Conservation (phyloP, 37 sponge, comb jelly and placozoan species). For the Cliona cf. orientalis region DNA sequence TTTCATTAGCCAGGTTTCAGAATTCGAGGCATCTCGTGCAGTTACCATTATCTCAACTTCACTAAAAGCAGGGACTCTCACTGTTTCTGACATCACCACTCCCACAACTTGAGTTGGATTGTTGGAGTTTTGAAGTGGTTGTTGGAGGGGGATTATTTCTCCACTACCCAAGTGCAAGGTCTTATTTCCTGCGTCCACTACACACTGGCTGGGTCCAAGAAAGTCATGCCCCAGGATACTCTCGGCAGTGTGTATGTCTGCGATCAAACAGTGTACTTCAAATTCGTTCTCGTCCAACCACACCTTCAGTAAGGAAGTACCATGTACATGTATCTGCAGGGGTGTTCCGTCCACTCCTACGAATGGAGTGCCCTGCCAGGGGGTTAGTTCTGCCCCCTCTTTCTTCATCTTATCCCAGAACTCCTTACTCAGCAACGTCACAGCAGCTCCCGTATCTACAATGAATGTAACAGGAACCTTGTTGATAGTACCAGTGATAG, state of each 20-base stretch:
- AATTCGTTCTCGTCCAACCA: not conserved
- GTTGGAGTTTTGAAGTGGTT: too few species aligned
- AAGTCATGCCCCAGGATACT: conserved; percentile 25
- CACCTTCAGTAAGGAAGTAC: not conserved
- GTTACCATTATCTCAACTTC: conserved; percentile 13
- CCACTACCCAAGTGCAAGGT: too few species aligned
- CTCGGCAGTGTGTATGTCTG: not conserved
- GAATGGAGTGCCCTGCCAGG: not conserved
- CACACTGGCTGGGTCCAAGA: not conserved
- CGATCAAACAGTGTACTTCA: not conserved
- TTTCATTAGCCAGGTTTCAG: conserved; percentile 23
- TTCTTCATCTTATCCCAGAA: conserved; percentile 19
- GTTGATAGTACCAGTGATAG: conserved; percentile 13
- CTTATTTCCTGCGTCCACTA: conserved; percentile 5
- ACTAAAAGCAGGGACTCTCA: conserved; percentile 8
- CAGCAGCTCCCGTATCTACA: conserved; percentile 48
- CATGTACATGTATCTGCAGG: conserved; percentile 20
- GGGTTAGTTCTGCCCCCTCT: not conserved
- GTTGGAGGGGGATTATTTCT: too few species aligned
- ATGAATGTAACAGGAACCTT: conserved; percentile 3
- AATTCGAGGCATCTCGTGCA: too few species aligned
- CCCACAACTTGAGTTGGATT: too few species aligned
- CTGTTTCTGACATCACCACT: too few species aligned
- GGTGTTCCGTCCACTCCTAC: conserved; percentile 43
- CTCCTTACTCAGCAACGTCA: conserved; percentile 14